Conservation (phyloP, 2,797 vertebrate species). For the Helarctos malayanus region DNA sequence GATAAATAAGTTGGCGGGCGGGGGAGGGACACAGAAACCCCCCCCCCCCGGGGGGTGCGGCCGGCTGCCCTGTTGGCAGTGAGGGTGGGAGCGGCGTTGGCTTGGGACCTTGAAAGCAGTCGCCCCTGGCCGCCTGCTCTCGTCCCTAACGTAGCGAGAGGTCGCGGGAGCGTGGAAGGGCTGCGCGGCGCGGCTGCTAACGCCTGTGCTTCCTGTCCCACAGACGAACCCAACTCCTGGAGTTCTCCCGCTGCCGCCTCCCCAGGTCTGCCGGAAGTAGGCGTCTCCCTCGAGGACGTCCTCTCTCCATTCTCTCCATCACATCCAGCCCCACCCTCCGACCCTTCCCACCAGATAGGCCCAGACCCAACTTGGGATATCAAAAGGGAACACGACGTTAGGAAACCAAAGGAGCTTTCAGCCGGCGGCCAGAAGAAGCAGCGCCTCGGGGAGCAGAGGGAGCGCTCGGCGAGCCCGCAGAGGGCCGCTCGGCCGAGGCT, state of each 20-base stretch:
- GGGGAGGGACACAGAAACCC: accelerated
- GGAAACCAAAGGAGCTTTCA: constrained; percentile 92
- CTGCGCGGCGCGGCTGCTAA: constrained; percentile 21
- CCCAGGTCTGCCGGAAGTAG: constrained; percentile 99
- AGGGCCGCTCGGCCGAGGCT: constrained; percentile 91
- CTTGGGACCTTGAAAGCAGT: background rate
- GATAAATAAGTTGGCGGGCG: accelerated
- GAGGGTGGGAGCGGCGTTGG: background rate
- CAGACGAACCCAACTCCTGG: constrained; percentile 98
- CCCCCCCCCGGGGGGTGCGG: accelerated
- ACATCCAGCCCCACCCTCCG: constrained; percentile 95
- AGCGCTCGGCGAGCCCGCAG: constrained; percentile 93
- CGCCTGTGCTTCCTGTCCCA: constrained; percentile 79
- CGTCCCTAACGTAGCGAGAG: background rate
- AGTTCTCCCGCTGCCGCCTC: constrained; percentile 96
- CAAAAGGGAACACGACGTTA: constrained; percentile 92
- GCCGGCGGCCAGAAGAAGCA: constrained; percentile 93
- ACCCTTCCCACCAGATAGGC: constrained; percentile 94
- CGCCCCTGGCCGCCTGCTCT: background rate
- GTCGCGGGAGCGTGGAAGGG: background rate
- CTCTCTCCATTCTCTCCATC: constrained; percentile 96
- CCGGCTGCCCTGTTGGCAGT: constrained; percentile 60
- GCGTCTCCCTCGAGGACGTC: constrained; percentile 94
- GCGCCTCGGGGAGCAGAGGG: constrained; percentile 92
- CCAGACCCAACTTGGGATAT: constrained; percentile 94